Evolutionary conservation across 2,113 vertebrate species (phyloP), one percentile per base, ranked within the genome.

Genomic region (Salvelinus alpinus): DNA sequence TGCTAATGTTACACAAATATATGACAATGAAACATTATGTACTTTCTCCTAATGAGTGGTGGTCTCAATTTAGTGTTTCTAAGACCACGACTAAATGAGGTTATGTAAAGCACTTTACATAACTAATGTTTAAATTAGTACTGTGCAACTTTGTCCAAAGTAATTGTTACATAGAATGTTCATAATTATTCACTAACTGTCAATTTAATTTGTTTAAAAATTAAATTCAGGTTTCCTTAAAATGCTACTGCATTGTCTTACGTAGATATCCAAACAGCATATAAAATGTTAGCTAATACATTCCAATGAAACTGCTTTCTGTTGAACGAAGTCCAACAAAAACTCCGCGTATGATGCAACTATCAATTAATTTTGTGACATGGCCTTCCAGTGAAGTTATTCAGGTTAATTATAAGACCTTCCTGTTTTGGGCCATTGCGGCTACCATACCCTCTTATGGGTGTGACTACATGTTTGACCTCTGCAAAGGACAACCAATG

Each of bases 401-500:
- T 57, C 4, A 4, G 9, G 54, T 4, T 57, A 20, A 57, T 57
- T 20, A 20, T 57, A 20, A 57, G 18, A 57, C 54, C 20, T 44
- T 57, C 4, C 20, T 22, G 1, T 22, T 75, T 0, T 78, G 78
- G 47, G 29, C 78, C 71, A 82, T 24, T 22, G 34, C 62, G 72
- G 75, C 27, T 67, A 6, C 90, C 84, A 51, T 89, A 84, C 0
- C 0, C 0, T 9, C 0, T 12, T 34, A 4, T 47, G 72, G 90
- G 88, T 0, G 80, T 82, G 78, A 18, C 66, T 77, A 16, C 1
- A 3, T 1, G 16, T 3, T 59, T 81, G 80, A 87, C 82, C 73
- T 83, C 68, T 72, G 9, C 2, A 24, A 69, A 57, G 34, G 27
- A 9, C 51, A 9, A 22, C 88, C 87, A 91, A 90, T 90, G 11